These are phyloP conservation scores for Eulemur coronatus DNA, from an alignment of 2,797 vertebrate species.

Conservation along the genomic window DNA sequence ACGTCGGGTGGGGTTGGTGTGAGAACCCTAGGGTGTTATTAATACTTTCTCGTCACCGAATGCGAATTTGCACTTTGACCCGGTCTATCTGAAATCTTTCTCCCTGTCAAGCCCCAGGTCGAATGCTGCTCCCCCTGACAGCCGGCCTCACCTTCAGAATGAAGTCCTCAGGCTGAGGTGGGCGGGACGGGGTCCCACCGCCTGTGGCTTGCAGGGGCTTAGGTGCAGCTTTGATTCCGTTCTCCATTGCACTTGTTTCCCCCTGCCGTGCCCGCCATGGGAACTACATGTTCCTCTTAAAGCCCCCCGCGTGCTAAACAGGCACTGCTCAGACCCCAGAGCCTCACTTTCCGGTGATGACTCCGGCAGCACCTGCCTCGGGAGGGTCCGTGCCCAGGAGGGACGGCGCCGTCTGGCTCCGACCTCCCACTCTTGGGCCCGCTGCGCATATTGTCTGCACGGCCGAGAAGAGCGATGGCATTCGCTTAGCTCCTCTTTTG, in stretches of 20 bases:
- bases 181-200: neutral
- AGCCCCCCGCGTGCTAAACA: neutral
- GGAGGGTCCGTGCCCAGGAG: neutral
- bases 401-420: too few species aligned
- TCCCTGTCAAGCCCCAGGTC: neutral
- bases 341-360: neutral
- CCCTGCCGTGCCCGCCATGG: neutral
- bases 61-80: neutral
- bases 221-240: fast-evolving
- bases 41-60: too few species aligned
- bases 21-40: neutral
- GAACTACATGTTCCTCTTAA: neutral
- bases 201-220: neutral
- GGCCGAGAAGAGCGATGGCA: fast-evolving
- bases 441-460: neutral
- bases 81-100: neutral
- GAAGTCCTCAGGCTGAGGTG: neutral
- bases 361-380: neutral
- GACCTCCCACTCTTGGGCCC: neutral
- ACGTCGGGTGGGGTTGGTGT: too few species aligned
- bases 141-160: neutral
- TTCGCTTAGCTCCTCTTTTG: neutral
- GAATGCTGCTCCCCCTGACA: neutral
- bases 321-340: neutral
- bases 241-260: neutral